phyloP scores from a whole-genome alignment of 1,140 invertebrate genomes.

The Eubasilissa regina region DNA sequence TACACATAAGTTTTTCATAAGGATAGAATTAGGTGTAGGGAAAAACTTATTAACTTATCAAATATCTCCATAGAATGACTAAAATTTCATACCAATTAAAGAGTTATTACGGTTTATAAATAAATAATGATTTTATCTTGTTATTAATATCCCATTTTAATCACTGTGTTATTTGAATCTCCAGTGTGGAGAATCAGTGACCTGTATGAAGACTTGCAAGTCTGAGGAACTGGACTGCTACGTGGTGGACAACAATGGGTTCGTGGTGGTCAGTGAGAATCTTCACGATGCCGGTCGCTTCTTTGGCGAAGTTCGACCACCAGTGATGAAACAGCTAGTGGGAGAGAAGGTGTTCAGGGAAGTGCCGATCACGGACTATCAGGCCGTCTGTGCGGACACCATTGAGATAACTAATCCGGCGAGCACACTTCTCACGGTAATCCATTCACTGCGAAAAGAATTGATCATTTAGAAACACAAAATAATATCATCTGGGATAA shows the following conservation, averaged over 20 bases:
- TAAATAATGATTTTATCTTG: too few species aligned
- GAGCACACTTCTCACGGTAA: conserved; percentile 76
- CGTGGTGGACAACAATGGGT: conserved; percentile 92
- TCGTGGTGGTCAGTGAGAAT: conserved; percentile 85
- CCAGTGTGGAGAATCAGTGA: conserved; percentile 75
- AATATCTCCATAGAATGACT: too few species aligned
- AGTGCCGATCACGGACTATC: conserved; percentile 89
- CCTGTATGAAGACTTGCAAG: conserved; percentile 76
- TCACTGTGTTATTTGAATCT: conserved; percentile 52
- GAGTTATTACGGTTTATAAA: too few species aligned
- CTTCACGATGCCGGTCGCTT: conserved; percentile 84
- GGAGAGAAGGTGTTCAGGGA: conserved; percentile 84
- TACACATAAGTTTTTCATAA: too few species aligned
- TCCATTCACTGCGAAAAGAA: too few species aligned
- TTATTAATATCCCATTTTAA: too few species aligned
- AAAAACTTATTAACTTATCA: too few species aligned
- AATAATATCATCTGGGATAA: too few species aligned
- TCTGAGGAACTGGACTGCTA: conserved; percentile 85
- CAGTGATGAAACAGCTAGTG: conserved; percentile 86
- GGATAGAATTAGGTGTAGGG: too few species aligned
- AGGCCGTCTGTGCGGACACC: conserved; percentile 87
- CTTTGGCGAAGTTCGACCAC: conserved; percentile 87
- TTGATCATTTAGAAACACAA: too few species aligned
- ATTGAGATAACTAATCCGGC: conserved; percentile 76
- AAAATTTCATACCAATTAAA: too few species aligned